Evolutionary conservation across 2,888 invertebrate genomes (phyloP), one percentile per base, ranked within the genome.

Genomic region (Caenorhabditis auriculariae): DNA sequence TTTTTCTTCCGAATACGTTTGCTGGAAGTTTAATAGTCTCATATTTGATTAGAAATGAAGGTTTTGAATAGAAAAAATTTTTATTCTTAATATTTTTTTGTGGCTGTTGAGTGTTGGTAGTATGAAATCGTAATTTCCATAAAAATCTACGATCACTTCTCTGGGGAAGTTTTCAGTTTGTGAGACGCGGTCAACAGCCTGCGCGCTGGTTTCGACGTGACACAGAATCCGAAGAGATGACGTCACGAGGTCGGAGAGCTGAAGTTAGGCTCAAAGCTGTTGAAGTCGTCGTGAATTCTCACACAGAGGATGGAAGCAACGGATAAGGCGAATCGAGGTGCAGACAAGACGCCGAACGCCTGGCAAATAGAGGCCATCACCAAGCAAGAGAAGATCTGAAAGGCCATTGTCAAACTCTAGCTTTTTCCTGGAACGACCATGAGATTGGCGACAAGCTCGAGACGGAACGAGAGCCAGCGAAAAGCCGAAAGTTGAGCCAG

Each of bases 381-480:
- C 28, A 61, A 57, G 23, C 49, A 61, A 19, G 47, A 45, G 29
- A 46, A 54, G 15, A 61, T 50, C 60, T 60, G 38, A 29, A 54
- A 27, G 23, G n/a, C 26, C 9, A 24, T 24, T 15, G 21, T 21
- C 35, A 9, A n/a, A 32, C n/a, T 32, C 9, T 12, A 9, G 19
- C 15, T 41, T 41, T 19, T 12, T 35, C 19, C 9, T n/a, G 17
- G 93, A 82, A 95, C 88, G 72, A 95, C 93, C 71, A 87, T 83
- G 26, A 85, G 85, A 84, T 94, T 95, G 63, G 95, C 95, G 55
- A 96, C 89, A 88, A 92, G 90, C 85, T 98, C 95, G 57, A 96
- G 85, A 39, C 95, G 87, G 26, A 96, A 87, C 1, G 93, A 91
- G 70, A 96, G 85, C 96, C 96, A 96, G 42, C 75, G 43, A 17